phyloP scores from a whole-genome alignment of 2,113 vertebrate genomes.

The Ascaphus truei region DNA sequence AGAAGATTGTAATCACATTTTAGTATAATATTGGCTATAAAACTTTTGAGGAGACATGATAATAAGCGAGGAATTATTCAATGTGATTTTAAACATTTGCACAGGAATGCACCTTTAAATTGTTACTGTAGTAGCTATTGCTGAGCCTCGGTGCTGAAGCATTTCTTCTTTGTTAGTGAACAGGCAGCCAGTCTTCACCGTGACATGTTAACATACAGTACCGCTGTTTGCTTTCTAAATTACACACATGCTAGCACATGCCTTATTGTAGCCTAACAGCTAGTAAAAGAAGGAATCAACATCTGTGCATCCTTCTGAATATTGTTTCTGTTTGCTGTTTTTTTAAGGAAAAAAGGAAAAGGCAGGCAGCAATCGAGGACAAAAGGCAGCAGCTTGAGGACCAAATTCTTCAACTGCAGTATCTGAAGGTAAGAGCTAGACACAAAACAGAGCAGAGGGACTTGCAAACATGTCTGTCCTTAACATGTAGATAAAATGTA shows the following conservation, averaged over 20 bases:
- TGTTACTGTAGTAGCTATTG: slow-evolving; percentile 43
- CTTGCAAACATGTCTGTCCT: slow-evolving; percentile 41
- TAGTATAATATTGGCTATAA: too few species aligned
- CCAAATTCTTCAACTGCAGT: slow-evolving; percentile 90
- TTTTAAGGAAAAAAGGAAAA: slow-evolving; percentile 90
- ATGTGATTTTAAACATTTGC: too few species aligned
- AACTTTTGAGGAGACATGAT: too few species aligned
- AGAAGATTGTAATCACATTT: too few species aligned
- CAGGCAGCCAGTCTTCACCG: slow-evolving; percentile 42
- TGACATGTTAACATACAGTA: slow-evolving; percentile 45
- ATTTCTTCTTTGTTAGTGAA: slow-evolving; percentile 52
- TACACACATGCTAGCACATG: slow-evolving; percentile 56
- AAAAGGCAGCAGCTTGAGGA: slow-evolving; percentile 91
- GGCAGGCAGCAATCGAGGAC: slow-evolving; percentile 92
- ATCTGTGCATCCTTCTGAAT: slow-evolving; percentile 48
- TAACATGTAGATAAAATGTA: slow-evolving; percentile 59
- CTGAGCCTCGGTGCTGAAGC: slow-evolving; percentile 41
- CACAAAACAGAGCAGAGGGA: slow-evolving; percentile 34
- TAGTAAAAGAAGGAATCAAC: slow-evolving; percentile 35
- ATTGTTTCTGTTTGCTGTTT: slow-evolving; percentile 53
- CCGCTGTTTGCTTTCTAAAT: slow-evolving; percentile 46
- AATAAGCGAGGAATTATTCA: too few species aligned
- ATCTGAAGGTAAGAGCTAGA: slow-evolving; percentile 85
- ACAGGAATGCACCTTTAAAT: slow-evolving; percentile 15
- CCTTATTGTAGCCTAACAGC: slow-evolving; percentile 42